phyloP scores from a whole-genome alignment of 2,888 invertebrate species.

The Pristionchus japonicus region DNA sequence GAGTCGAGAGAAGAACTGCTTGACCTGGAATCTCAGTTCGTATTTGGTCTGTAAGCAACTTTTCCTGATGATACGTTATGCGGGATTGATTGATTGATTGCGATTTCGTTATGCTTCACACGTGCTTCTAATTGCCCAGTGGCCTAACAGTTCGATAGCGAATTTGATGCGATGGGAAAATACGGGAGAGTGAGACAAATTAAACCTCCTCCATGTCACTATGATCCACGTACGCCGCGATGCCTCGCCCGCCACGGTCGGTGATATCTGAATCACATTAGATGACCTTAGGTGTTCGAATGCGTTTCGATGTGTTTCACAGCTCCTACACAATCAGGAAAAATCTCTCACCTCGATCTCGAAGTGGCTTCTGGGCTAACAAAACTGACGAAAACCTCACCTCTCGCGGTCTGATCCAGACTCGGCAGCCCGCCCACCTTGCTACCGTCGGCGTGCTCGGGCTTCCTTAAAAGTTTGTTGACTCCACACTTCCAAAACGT shows the following conservation, averaged over 20 bases:
- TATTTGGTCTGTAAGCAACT: no score
- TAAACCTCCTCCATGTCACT: slow-evolving; percentile 72
- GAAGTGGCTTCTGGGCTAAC: no score
- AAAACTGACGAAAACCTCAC: not conserved
- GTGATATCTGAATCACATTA: slow-evolving; percentile 67
- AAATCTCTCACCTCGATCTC: not conserved
- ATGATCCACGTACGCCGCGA: slow-evolving; percentile 76
- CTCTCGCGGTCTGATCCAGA: slow-evolving; percentile 42
- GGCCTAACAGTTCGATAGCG: no score
- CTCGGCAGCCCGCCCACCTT: not conserved
- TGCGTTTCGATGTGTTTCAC: not conserved
- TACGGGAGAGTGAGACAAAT: not conserved
- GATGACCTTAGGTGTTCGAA: not conserved
- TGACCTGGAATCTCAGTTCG: not conserved
- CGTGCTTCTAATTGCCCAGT: no score
- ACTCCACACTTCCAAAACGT: no score
- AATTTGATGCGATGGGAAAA: no score
- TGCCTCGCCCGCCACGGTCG: slow-evolving; percentile 75
- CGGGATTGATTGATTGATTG: not conserved
- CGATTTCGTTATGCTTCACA: no score
- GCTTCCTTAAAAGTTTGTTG: slow-evolving; percentile 35
- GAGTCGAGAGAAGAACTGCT: slow-evolving; percentile 29
- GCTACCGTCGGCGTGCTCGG: slow-evolving; percentile 41
- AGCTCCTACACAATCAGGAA: not conserved
- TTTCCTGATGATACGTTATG: no score